These are phyloP conservation scores for Theodoxus fluviatilis DNA, from an alignment of 2,888 invertebrate species.

Conservation along the genomic window DNA sequence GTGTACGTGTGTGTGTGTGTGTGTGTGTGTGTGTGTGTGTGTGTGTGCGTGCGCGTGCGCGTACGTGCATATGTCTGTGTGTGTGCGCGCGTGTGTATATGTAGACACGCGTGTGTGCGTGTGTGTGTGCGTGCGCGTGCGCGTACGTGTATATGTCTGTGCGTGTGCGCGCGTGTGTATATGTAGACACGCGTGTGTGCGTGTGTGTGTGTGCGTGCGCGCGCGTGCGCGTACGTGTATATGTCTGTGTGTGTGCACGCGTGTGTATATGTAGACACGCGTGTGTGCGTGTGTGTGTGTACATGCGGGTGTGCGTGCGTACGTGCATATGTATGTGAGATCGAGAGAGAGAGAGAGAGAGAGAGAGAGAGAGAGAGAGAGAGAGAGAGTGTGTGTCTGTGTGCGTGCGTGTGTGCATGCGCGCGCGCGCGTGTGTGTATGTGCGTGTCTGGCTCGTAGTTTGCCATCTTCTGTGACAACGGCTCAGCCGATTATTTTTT, in stretches of 20 bases:
- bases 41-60: background rate
- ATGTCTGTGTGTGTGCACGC: background rate
- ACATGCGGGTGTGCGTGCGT: background rate
- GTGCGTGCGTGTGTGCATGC: no score
- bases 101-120: background rate
- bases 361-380: constrained; percentile 13
- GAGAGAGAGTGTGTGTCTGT: no score
- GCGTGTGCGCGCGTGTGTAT: background rate
- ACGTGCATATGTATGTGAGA: background rate
- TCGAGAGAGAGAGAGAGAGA: constrained; percentile 12
- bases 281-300: background rate
- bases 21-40: background rate
- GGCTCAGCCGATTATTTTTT: no score
- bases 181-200: background rate
- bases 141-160: background rate
- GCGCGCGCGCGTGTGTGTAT: no score
- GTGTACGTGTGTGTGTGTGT: background rate
- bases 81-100: background rate
- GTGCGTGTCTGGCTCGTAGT: no score
- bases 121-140: no score
- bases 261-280: background rate
- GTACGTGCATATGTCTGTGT: background rate
- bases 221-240: background rate
- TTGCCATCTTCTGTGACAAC: no score
- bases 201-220: background rate